Evolutionary conservation across 2,113 vertebrate species (phyloP), one percentile per base, ranked within the genome.

Genomic region (Oreochromis niloticus): DNA sequence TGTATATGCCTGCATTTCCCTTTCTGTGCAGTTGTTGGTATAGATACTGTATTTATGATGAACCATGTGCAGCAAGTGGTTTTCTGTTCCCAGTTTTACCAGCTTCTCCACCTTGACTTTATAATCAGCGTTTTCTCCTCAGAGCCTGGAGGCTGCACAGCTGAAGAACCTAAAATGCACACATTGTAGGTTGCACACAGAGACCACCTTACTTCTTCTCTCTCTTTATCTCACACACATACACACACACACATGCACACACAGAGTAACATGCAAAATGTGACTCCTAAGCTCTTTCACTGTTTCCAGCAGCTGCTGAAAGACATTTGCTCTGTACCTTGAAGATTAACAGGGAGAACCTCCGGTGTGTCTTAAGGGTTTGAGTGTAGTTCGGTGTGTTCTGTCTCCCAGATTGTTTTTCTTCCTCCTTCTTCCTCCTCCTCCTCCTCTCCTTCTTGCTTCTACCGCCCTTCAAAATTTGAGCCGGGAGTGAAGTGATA

Each of bases 21-120:
- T 89, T 82, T 81, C 84, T 91, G 85, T 78, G 80, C 85, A 93
- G 86, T 93, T 95, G 92, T 46, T 80, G 82, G 50, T 80, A 59
- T n/a, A 82, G 86, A n/a, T n/a, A n/a, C n/a, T n/a, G 90, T 90
- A 92, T 94, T 95, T 95, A 93, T 88, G 85, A 30, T 52, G 46
- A 86, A 41, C 57, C 61, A 36, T 85, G 73, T 63, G 39, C 34
- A 88, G 80, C 84, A 75, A 86, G 83, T 92, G 86, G 79, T 19
- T 79, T 91, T 87, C 90, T 92, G 71, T 91, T 88, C 86, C 87
- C 54, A 89, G 89, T 78, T 89, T 87, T 68, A 91, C 71, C 34
- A 91, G 81, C 50, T 86, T 71, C 16, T 54, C 80, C 22, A 41
- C 39, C n/a, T 84, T 84, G 41, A 68, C 89, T 91, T 91, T 46